Evolutionary conservation across 2,113 vertebrate species (phyloP), one percentile per base, ranked within the genome.

Genomic region (Chloropsis cyanopogon): DNA sequence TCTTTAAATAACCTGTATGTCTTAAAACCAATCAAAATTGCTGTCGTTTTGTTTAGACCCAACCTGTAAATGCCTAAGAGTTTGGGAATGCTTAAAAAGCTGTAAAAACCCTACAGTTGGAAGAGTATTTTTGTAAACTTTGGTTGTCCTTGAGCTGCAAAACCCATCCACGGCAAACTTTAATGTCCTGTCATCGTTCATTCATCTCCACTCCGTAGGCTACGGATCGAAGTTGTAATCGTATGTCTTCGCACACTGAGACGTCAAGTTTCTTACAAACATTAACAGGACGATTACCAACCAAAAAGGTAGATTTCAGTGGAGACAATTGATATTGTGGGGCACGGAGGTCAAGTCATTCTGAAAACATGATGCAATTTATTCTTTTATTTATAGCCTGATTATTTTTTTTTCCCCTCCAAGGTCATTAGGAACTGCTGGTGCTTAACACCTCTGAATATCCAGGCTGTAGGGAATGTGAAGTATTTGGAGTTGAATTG

Each of bases 181-280:
- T 99, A 99, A 99, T 98, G 97, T 98, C 97, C 98, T 99, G 97
- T 99, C 98, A 98, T 98, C 98, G 97, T 98, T 98, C 99, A 99
- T 99, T 99, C 99, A 99, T 99, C 98, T 97, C 98, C 99, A 99
- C 98, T 97, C 97, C 99, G 96, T 99, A 99, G 99, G 99, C 99
- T 98, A 98, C 98, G 98, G 99, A 99, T 98, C 99, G 99, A 98
- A 99, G 99, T 99, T 99, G 99, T 99, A 99, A 99, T 98, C 99
- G 99, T 98, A 99, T 99, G 99, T 99, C 99, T 98, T 99, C 99
- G 98, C 99, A 99, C 98, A 99, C 99, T 98, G 99, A 99, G 99
- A 99, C 99, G 97, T 97, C 99, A 98, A 99, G 99, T 99, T 99
- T 99, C 99, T 99, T 99, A 99, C 99, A 99, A 99, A 99, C 99